Percentiles rank a stretch among this genome's conserved stretches.
These are phyloP conservation scores for Scyliorhinus canicula DNA, from an alignment of 2,797 vertebrate genomes.

Conservation along the genomic window DNA sequence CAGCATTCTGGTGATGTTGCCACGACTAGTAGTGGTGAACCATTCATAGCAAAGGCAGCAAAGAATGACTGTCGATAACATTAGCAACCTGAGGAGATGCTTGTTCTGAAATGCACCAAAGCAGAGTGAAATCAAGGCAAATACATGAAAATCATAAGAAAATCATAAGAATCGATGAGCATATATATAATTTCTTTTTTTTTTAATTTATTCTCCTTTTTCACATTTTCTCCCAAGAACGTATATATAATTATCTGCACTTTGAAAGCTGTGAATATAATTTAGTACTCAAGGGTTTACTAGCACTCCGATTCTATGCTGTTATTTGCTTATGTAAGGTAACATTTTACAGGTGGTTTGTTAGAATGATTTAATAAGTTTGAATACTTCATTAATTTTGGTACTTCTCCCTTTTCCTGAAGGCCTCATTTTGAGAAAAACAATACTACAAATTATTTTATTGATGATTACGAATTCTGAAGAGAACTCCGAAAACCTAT, in stretches of 20 bases:
- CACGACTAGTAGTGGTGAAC: not conserved
- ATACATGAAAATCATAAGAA: not conserved
- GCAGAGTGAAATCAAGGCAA: not conserved
- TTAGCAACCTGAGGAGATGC: not conserved
- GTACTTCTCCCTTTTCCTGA: not conserved
- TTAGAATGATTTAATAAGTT: constrained; percentile 6
- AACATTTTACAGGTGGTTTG: not conserved
- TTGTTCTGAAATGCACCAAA: not conserved
- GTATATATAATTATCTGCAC: not conserved
- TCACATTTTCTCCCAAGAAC: too few species aligned
- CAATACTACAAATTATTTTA: not conserved
- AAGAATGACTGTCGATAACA: too few species aligned
- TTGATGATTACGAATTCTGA: not conserved
- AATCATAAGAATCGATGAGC: not conserved
- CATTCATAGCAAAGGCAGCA: not conserved
- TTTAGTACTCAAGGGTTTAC: not conserved
- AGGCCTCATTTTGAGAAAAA: not conserved
- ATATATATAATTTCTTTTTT: too few species aligned
- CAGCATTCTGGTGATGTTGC: not conserved
- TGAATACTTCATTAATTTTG: constrained; percentile 13
- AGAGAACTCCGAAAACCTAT: not conserved
- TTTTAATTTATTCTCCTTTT: too few species aligned
- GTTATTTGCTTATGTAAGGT: constrained; percentile 15
- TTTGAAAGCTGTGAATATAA: constrained; percentile 12
- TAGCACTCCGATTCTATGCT: not conserved